Evolutionary conservation across 1,140 invertebrate genomes (phyloP), one percentile per base, ranked within the genome.

Genomic region (Sinella curviseta): DNA sequence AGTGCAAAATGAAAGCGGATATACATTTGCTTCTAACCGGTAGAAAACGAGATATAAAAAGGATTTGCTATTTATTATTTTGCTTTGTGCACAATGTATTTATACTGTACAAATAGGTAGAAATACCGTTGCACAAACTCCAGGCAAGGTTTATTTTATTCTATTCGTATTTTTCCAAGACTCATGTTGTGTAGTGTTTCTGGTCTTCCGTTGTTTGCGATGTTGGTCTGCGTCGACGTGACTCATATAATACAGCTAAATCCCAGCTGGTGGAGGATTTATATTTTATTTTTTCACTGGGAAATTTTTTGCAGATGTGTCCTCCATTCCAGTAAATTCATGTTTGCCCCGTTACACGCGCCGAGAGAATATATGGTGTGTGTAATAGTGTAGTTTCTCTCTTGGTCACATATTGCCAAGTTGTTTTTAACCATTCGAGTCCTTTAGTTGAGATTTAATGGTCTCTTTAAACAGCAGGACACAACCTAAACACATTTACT

Each of bases 181-280:
- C n/a, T n/a, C n/a, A n/a, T n/a, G n/a, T n/a, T n/a, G n/a, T n/a
- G n/a, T n/a, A n/a, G n/a, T n/a, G n/a, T n/a, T n/a, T n/a, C n/a
- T n/a, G n/a, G n/a, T n/a, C n/a, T n/a, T n/a, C n/a, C n/a, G n/a
- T n/a, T n/a, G n/a, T n/a, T n/a, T n/a, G n/a, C n/a, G n/a, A n/a
- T n/a, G n/a, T n/a, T n/a, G 12, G 8, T 24, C 55, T 24, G 55
- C 24, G 55, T 60, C 55, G 55, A 60, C 55, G 55, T 60, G 14
- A 60, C 55, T 60, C 55, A 60, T 60, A 60, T 60, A 60, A 60
- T 60, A 60, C 12, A 60, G 55, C 24, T 60, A 60, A 60, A 60
- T 60, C 55, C 55, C 55, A 60, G 55, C 55, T 60, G 55, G 55
- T 60, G 55, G 14, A 60, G 14, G 55, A 60, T 60, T 60, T 60